Percentiles rank a stretch among this genome's conserved stretches.
phyloP scores from a whole-genome alignment of 2,113 vertebrate species.

The Dendropsophus ebraccatus region DNA sequence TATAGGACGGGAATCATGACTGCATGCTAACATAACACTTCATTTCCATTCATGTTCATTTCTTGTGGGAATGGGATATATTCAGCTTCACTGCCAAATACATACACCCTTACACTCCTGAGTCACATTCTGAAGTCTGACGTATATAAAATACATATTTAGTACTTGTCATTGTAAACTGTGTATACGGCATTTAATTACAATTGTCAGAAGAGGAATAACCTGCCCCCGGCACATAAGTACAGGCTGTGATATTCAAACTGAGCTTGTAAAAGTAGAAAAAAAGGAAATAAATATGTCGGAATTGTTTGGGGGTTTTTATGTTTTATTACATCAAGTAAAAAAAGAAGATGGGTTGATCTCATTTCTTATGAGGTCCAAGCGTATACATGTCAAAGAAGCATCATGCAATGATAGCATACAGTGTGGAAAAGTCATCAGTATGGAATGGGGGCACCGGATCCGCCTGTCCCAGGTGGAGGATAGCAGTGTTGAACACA shows the following conservation, averaged over 20 bases:
- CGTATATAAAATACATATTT: neutral
- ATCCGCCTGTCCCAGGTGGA: too few species aligned
- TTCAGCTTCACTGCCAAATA: slow-evolving; percentile 17
- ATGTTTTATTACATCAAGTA: neutral
- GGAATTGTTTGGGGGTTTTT: neutral
- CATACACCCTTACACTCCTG: slow-evolving; percentile 12
- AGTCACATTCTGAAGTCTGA: neutral
- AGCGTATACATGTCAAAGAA: too few species aligned
- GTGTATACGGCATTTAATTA: neutral
- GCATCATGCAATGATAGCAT: too few species aligned
- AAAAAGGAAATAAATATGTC: neutral
- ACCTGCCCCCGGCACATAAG: neutral
- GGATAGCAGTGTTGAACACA: too few species aligned
- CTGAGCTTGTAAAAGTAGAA: neutral
- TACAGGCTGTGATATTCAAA: neutral
- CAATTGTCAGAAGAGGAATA: neutral
- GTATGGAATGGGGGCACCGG: too few species aligned
- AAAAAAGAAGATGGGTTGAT: too few species aligned
- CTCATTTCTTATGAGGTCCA: too few species aligned
- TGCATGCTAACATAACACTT: slow-evolving; percentile 43
- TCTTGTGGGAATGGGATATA: slow-evolving; percentile 31
- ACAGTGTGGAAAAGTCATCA: too few species aligned
- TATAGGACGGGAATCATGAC: slow-evolving; percentile 50
- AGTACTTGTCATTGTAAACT: neutral
- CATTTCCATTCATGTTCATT: slow-evolving; percentile 37